Base-by-base conservation (phyloP, 2,113 vertebrate species). In the Bubo scandiacus region DNA sequence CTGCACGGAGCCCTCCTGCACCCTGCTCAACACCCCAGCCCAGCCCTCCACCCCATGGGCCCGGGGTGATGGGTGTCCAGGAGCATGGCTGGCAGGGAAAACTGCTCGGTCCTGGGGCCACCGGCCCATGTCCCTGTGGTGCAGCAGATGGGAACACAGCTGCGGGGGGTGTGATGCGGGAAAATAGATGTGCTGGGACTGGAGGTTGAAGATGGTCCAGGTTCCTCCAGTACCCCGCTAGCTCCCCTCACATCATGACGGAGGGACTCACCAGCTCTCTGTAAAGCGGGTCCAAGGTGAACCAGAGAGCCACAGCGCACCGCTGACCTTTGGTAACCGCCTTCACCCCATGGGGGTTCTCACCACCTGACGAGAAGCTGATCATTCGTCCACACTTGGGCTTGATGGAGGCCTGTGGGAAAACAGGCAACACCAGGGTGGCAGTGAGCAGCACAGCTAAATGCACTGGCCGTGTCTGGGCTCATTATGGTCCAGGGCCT, bases 301-400 rank as follows among this genome's bases (percentile, higher is more conserved):
- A 99, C 99, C 99, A 99, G 61, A 99, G 96, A 2, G 99, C 99
- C 70, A 99, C 98, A 0, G 99, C 99, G 2, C 99, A 99, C 7
- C 99, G 96, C 98, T 99, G 99, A 30, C 99, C 99, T 27, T 96
- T 98, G 90, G 99, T 99, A 83, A 99, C 99, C 0, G 99, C 99
- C 93, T 98, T 99, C 81, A 99, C 99, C 1, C 99, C 99, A 1
- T 99, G 99, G 0, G 99, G 99, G 89, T 99, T 99, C 98, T 99
- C 99, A 1, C 99, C 99, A 0, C 99, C 99, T 0, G 99, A 99
- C 0, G 99, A 99, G 96, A 99, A 99, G 95, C 99, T 99, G 93
- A 99, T 98, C 99, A 99, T 98, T 8, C 99, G 97, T 21, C 99
- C 99, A 5, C 99, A 99, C 86, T 97, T 98, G 7, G 99, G 99